Conservation (phyloP, 2,797 vertebrate genomes). For the Parauchenoglanis ngamensis region DNA sequence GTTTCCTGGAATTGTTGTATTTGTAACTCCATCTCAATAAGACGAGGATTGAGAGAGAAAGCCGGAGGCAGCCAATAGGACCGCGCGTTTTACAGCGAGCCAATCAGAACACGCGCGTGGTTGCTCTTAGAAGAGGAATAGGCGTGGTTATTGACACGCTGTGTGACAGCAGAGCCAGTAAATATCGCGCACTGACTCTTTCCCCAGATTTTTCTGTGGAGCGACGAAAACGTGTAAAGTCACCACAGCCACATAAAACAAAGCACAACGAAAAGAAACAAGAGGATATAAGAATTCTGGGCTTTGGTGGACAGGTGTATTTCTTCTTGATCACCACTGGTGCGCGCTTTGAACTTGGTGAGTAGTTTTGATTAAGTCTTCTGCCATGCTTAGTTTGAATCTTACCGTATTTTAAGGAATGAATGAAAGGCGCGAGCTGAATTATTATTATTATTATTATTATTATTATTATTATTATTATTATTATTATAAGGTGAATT, state of each 20-base stretch:
- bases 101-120: conserved; percentile 64
- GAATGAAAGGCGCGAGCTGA: background rate
- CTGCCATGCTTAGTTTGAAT: background rate
- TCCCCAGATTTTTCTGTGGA: background rate
- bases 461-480: background rate
- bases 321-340: conserved; percentile 1
- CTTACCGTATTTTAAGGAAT: too few species aligned
- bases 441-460: background rate
- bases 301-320: background rate
- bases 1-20: conserved; percentile 55
- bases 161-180: conserved; percentile 51
- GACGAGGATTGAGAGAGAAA: conserved; percentile 20
- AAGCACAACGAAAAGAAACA: background rate
- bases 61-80: conserved; percentile 59
- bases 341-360: conserved; percentile 34
- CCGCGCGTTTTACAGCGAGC: conserved; percentile 36
- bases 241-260: background rate
- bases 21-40: conserved; percentile 52
- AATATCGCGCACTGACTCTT: conserved; percentile 26
- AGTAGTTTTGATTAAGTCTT: conserved; percentile 4
- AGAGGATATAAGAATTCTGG: background rate
- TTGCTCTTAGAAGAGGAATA: conserved; percentile 59
- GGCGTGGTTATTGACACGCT: conserved; percentile 25
- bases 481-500: background rate
- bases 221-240: background rate